phyloP scores from a whole-genome alignment of 2,888 invertebrate species.

The Limnephilus lunatus region DNA sequence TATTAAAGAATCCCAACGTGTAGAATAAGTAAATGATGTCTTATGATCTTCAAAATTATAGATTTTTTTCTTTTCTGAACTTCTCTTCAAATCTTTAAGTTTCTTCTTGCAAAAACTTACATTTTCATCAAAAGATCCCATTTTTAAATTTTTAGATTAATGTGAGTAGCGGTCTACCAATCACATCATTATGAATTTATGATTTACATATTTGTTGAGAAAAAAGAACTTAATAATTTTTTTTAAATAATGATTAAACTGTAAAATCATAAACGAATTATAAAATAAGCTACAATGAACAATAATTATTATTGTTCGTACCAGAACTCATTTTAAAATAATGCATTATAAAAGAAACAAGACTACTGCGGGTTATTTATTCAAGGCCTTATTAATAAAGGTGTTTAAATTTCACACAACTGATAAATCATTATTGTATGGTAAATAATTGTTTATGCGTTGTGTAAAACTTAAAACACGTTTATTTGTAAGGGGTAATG shows the following conservation, averaged over 20 bases:
- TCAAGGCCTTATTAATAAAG: neutral
- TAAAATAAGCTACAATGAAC: neutral
- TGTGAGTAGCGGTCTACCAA: neutral
- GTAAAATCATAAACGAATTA: neutral
- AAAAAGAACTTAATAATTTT: neutral
- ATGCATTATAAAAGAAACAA: neutral
- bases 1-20: slow-evolving; percentile 53
- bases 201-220: neutral
- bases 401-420: no score
- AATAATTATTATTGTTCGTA: neutral
- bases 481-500: no score
- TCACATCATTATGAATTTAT: neutral
- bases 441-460: no score
- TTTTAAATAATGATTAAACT: neutral
- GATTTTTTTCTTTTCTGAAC: slow-evolving; percentile 26
- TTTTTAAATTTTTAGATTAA: neutral
- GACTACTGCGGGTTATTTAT: neutral
- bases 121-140: neutral
- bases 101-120: neutral
- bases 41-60: slow-evolving; percentile 66
- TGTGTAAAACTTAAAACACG: no score
- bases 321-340: neutral
- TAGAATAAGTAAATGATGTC: slow-evolving; percentile 66
- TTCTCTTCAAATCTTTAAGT: slow-evolving; percentile 9
- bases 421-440: no score